phyloP scores from a whole-genome alignment of 2,888 invertebrate genomes.

The Apotomis betuletana region DNA sequence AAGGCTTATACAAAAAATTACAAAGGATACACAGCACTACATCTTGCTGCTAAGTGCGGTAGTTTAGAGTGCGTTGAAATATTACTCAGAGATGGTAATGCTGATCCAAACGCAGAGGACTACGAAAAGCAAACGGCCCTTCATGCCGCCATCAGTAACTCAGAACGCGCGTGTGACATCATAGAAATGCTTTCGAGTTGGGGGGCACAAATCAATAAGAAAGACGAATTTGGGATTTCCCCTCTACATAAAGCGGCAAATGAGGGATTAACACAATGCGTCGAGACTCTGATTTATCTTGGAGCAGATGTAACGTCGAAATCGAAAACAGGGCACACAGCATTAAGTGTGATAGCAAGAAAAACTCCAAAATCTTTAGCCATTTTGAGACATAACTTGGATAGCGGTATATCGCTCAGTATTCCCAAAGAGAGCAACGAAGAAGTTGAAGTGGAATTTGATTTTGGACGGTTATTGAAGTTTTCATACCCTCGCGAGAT shows the following conservation, averaged over 20 bases:
- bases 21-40: conserved; percentile 92
- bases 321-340: conserved; percentile 93
- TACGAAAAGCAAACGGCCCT: conserved; percentile 91
- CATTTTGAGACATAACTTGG: conserved; percentile 90
- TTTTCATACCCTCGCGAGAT: conserved; percentile 93
- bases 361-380: conserved; percentile 93
- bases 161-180: conserved; percentile 90
- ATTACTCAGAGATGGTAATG: conserved; percentile 88
- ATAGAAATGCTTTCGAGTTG: conserved; percentile 90
- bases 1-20: conserved; percentile 89
- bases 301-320: conserved; percentile 94
- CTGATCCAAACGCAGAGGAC: conserved; percentile 91
- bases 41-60: conserved; percentile 91
- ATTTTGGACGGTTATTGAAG: conserved; percentile 91
- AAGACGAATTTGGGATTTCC: conserved; percentile 93
- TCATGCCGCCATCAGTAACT: conserved; percentile 91
- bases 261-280: conserved; percentile 92
- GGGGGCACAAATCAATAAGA: conserved; percentile 91
- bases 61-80: conserved; percentile 91
- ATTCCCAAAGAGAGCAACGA: conserved; percentile 89
- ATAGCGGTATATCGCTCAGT: conserved; percentile 89
- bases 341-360: conserved; percentile 91
- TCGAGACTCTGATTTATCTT: conserved; percentile 91
- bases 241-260: conserved; percentile 93
- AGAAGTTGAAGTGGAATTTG: conserved; percentile 91